Percentiles rank a stretch among this genome's conserved stretches.
phyloP scores from a whole-genome alignment of 2,113 vertebrate species.

The Ranitomeya variabilis region DNA sequence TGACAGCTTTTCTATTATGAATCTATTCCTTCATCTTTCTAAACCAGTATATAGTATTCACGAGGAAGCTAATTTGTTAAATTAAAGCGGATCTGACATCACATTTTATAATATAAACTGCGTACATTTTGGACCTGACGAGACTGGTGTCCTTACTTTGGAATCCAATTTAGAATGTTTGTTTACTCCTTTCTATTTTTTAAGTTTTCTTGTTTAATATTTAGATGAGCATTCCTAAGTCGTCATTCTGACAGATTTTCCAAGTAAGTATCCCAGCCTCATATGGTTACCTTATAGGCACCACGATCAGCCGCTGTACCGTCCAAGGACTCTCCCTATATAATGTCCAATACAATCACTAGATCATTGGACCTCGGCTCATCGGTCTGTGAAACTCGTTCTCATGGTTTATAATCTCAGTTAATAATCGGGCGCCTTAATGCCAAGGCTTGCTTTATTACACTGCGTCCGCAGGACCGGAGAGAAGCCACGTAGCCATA shows the following conservation, averaged over 20 bases:
- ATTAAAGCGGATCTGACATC: not conserved
- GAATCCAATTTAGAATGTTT: not conserved
- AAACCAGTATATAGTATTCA: not conserved
- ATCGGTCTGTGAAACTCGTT: not conserved
- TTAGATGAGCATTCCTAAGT: too few relatives aligned
- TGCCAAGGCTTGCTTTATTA: not conserved
- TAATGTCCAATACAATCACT: not conserved
- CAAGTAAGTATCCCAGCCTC: too few relatives aligned
- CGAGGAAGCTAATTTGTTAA: not conserved
- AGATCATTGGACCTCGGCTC: not conserved
- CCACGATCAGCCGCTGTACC: too few relatives aligned
- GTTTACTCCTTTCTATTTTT: too few relatives aligned
- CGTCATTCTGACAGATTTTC: too few relatives aligned
- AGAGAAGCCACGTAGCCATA: not conserved
- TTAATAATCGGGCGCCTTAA: not conserved
- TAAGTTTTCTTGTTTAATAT: too few relatives aligned
- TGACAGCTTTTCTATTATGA: not conserved
- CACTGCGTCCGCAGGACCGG: not conserved
- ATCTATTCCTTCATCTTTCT: not conserved
- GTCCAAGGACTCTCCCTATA: not conserved
- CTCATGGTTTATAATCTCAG: not conserved
- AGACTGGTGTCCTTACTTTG: not conserved
- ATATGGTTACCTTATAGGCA: too few relatives aligned
- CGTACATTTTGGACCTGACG: too few relatives aligned
- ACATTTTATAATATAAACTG: too few relatives aligned